Percentiles rank a stretch among this genome's conserved stretches.
Evolutionary conservation across 2,113 vertebrate genomes (phyloP).

Genomic region (Podarcis cretensis): DNA sequence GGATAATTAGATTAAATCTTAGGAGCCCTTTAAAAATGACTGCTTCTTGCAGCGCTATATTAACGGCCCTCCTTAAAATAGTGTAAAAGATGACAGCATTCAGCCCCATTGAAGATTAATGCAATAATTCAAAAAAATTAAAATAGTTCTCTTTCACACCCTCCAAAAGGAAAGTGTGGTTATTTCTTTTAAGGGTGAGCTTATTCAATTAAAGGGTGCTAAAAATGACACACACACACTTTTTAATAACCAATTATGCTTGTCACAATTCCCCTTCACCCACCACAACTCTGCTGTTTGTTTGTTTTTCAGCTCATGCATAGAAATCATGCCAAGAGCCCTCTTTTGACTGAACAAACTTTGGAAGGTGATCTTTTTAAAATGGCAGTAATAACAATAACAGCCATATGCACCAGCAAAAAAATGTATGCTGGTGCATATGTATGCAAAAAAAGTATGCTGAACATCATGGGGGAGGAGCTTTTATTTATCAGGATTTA

Average conservation of each 20-base stretch:
- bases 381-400: not conserved
- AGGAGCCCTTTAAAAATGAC: not conserved
- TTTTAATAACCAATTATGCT: slow-evolving; percentile 4
- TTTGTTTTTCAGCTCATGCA: not conserved
- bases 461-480: no score
- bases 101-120: not conserved
- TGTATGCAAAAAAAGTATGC: no score
- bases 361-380: not conserved
- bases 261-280: not conserved
- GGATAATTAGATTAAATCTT: not conserved
- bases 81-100: not conserved
- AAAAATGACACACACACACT: not conserved
- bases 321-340: not conserved
- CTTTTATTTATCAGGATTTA: no score
- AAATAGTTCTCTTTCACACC: not conserved
- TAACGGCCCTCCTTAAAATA: not conserved
- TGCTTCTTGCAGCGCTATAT: not conserved
- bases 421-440: no score
- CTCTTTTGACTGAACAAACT: not conserved
- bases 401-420: not conserved
- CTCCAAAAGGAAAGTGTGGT: not conserved
- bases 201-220: not conserved
- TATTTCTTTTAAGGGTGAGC: not conserved
- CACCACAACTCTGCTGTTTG: not conserved
- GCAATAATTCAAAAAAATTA: not conserved